phyloP scores from a whole-genome alignment of 2,113 vertebrate species.

The Pycnonotus jocosus region DNA sequence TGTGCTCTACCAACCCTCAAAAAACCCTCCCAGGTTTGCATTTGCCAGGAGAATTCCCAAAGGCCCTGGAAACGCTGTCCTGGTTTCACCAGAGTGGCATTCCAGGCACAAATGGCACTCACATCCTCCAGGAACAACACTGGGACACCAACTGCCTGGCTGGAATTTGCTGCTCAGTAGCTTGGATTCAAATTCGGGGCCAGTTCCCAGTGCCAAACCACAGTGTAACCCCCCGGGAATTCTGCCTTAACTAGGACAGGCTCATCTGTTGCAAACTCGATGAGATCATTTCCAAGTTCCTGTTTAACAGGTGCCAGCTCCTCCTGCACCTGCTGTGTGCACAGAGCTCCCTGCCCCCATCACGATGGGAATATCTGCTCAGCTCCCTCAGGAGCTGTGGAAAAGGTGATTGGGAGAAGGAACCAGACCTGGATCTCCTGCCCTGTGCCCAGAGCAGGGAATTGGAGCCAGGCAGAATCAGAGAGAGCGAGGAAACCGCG shows the following conservation, averaged over 20 bases:
- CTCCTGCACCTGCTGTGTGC: constrained; percentile 22
- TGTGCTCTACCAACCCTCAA: not conserved
- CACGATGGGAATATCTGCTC: not conserved
- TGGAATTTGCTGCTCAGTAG: not conserved
- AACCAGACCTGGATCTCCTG: not conserved
- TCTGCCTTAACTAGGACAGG: not conserved
- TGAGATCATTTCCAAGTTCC: constrained; percentile 54
- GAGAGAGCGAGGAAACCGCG: not conserved
- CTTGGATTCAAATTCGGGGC: not conserved
- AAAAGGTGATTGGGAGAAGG: not conserved
- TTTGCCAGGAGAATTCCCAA: not conserved
- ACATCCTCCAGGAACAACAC: not conserved
- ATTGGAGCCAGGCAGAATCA: not conserved
- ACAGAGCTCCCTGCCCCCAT: not conserved
- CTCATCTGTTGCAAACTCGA: constrained; percentile 9
- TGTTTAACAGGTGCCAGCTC: constrained; percentile 50
- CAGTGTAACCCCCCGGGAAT: constrained; percentile 15
- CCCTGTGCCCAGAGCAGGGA: not conserved
- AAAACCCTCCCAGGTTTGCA: not conserved
- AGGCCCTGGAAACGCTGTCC: not conserved
- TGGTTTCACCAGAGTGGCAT: not conserved
- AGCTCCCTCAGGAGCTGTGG: not conserved
- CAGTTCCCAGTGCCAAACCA: not conserved
- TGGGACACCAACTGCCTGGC: not conserved
- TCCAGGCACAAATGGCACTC: not conserved